These are phyloP conservation scores for Drosophila carrolli DNA, from an alignment of 1,140 invertebrate species.

Conservation along the genomic window DNA sequence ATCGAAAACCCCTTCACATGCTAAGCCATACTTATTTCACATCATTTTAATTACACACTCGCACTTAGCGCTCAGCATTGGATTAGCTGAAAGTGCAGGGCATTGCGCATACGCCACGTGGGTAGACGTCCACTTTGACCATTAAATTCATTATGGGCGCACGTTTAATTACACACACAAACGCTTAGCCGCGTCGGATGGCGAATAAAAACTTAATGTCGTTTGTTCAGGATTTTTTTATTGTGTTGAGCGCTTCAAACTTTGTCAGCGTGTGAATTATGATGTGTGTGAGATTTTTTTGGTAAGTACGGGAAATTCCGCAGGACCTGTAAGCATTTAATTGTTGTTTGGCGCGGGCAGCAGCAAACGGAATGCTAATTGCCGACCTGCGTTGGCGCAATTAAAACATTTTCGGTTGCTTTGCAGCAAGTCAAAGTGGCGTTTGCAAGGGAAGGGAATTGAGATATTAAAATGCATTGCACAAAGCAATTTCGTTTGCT, in stretches of 20 bases:
- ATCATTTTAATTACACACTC: slow-evolving; percentile 70
- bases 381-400: slow-evolving; percentile 36
- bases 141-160: slow-evolving; percentile 67
- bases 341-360: slow-evolving; percentile 63
- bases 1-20: slow-evolving; percentile 21
- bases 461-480: background rate
- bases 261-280: slow-evolving; percentile 15
- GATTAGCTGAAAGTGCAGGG: slow-evolving; percentile 62
- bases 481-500: no score
- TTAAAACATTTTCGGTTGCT: slow-evolving; percentile 57
- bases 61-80: slow-evolving; percentile 45
- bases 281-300: slow-evolving; percentile 10
- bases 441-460: slow-evolving; percentile 1
- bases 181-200: slow-evolving; percentile 22
- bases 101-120: slow-evolving; percentile 53
- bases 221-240: slow-evolving; percentile 47
- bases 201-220: slow-evolving; percentile 54
- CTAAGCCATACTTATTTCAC: slow-evolving; percentile 32
- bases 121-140: slow-evolving; percentile 40
- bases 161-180: slow-evolving; percentile 71
- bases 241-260: slow-evolving; percentile 60
- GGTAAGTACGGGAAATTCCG: slow-evolving; percentile 36
- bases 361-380: slow-evolving; percentile 32
- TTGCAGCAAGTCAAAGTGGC: slow-evolving; percentile 28
- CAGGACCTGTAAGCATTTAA: slow-evolving; percentile 57